Evolutionary conservation across 2,888 invertebrate species (phyloP).

Genomic region (Cheilosia vernalis): DNA sequence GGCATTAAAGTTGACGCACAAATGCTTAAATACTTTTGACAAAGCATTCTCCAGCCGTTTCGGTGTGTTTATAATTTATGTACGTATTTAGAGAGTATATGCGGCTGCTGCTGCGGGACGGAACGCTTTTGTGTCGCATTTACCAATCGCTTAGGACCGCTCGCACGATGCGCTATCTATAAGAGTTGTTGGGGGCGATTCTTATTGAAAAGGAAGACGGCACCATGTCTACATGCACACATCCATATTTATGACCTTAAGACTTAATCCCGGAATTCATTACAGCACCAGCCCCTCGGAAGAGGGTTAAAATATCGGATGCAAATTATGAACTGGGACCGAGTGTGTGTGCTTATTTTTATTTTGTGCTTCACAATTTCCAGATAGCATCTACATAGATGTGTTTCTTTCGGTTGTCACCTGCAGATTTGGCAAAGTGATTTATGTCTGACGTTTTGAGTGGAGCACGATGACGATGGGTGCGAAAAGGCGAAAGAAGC

Average conservation of each 20-base stretch:
- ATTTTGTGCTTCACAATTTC: constrained; percentile 40
- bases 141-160: constrained; percentile 66
- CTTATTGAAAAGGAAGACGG: constrained; percentile 42
- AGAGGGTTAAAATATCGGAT: constrained; percentile 47
- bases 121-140: constrained; percentile 30
- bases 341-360: constrained; percentile 36
- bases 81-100: constrained; percentile 50
- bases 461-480: constrained; percentile 1
- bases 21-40: constrained; percentile 72
- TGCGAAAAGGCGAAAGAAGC: background rate
- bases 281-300: constrained; percentile 8
- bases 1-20: constrained; percentile 72
- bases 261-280: constrained; percentile 69
- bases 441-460: constrained; percentile 36
- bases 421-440: constrained; percentile 66
- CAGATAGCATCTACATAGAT: constrained; percentile 36
- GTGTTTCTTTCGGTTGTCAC: constrained; percentile 65
- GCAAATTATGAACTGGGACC: constrained; percentile 40
- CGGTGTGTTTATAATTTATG: constrained; percentile 71
- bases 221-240: constrained; percentile 57
- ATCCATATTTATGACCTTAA: constrained; percentile 74
- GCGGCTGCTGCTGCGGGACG: background rate
- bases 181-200: constrained; percentile 22
- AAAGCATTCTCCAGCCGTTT: constrained; percentile 56
- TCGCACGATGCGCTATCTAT: constrained; percentile 45